Base-by-base conservation (phyloP, 2,888 invertebrate species). In the Onthophagus sagittarius region DNA sequence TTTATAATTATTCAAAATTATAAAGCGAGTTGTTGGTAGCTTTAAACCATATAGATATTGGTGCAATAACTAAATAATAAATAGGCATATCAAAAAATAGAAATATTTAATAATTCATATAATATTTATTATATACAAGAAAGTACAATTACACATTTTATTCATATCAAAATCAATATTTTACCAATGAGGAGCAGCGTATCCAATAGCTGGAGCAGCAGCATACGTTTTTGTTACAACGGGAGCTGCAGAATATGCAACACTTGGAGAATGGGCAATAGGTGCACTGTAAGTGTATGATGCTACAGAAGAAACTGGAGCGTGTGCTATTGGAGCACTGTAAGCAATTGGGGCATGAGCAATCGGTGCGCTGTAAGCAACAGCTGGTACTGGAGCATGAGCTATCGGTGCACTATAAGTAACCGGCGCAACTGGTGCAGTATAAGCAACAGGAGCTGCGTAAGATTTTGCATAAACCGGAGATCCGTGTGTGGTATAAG, bases 341-440 rank as follows among this genome's bases (percentile, higher is more conserved):
- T 71, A 71, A 15, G 71, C 67, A 32, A 72, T 39, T 15, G 72
- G 72, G n/a, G 72, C 65, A 62, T 71, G 71, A 15, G 64, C 64
- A 39, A 64, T 64, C 23, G 72, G 72, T 31, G 72, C 72, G 2
- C 69, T 23, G 13, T 74, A 74, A 32, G 70, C 32, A 5, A 73
- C 5, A 6, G 73, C 39, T 9, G 62, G 15, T 9, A 67, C 64
- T 23, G 73, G 73, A 31, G 72, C 70, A 14, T 69, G 65, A 14
- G 67, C 33, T 62, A 31, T 67, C 7, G 71, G 62, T 39, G 64
- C 62, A 70, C 14, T 39, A 33, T 63, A 63, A n/a, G 73, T 53
- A 33, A 67, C 67, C n/a, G 39, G 69, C 0, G 72, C 39, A 0
- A 67, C 69, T 14, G 71, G 65, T 3, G 65, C 71, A 15, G 14